Conservation (phyloP, 2,888 invertebrate genomes). For the Seira sanloemensis region DNA sequence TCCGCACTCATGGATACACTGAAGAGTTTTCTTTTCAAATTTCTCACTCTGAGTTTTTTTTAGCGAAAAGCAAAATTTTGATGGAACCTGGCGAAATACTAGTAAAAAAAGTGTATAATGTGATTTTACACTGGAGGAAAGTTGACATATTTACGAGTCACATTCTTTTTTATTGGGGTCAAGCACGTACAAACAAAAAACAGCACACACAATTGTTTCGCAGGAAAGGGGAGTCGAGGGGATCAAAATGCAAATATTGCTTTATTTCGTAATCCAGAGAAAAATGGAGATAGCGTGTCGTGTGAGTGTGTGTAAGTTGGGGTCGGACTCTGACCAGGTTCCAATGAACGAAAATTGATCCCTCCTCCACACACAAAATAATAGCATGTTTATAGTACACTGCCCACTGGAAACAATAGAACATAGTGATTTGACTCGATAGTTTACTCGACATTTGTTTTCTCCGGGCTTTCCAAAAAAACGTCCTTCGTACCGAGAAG, state of each 20-base stretch:
- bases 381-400: neutral
- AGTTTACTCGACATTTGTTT: neutral
- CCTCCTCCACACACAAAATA: neutral
- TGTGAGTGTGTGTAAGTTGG: neutral
- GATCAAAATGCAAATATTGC: slow-evolving; percentile 32
- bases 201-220: no score
- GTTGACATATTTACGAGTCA: slow-evolving; percentile 49
- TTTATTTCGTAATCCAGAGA: neutral
- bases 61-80: neutral
- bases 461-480: neutral
- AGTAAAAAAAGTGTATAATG: neutral
- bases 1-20: neutral
- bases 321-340: neutral
- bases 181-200: slow-evolving; percentile 70
- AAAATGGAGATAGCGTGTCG: neutral
- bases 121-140: neutral
- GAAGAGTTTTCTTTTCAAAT: neutral
- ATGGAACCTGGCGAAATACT: neutral
- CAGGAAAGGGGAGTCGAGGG: no score
- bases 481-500: neutral
- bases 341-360: neutral
- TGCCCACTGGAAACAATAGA: neutral
- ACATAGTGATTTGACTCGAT: neutral
- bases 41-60: neutral
- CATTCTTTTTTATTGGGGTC: slow-evolving; percentile 68